A percentile compares a stretch with the other conserved stretches of the same genome.
These are phyloP conservation scores for western clawed frog (Xenopus tropicalis) DNA, from an alignment of 2,113 vertebrate species.

Conservation along the genomic window DNA sequence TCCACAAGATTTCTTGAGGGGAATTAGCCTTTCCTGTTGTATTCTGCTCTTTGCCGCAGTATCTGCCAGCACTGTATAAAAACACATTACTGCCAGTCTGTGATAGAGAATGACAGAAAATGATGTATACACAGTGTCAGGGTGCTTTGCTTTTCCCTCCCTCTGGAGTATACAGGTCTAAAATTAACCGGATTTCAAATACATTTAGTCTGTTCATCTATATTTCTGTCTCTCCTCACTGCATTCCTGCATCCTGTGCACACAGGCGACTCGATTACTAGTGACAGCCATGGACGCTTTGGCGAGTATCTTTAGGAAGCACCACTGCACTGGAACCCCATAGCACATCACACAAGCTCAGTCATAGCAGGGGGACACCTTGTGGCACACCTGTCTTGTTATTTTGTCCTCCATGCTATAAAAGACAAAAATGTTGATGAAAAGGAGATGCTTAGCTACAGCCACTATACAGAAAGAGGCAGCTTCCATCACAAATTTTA, in stretches of 20 bases:
- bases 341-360: conserved; percentile 25
- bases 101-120: conserved; percentile 39
- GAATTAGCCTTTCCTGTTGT: neutral
- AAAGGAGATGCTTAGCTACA: conserved; percentile 7
- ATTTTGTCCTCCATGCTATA: conserved; percentile 13
- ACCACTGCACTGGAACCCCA: neutral
- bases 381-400: conserved; percentile 27
- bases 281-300: conserved; percentile 31
- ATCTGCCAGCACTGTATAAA: conserved; percentile 32
- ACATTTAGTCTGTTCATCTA: conserved; percentile 34
- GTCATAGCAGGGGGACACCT: conserved; percentile 31
- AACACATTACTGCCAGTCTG: conserved; percentile 25
- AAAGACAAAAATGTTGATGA: conserved; percentile 20
- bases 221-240: conserved; percentile 29
- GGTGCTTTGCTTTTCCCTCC: conserved; percentile 14
- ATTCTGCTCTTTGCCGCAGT: neutral
- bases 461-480: neutral
- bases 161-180: conserved; percentile 31
- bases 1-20: neutral
- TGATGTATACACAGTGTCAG: conserved; percentile 35
- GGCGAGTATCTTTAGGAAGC: neutral
- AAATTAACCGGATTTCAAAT: conserved; percentile 41
- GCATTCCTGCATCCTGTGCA: neutral
- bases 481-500: no score
- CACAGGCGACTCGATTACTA: conserved; percentile 22